Conservation (phyloP, 2,113 vertebrate genomes). For the Brienomyrus longianalis region DNA sequence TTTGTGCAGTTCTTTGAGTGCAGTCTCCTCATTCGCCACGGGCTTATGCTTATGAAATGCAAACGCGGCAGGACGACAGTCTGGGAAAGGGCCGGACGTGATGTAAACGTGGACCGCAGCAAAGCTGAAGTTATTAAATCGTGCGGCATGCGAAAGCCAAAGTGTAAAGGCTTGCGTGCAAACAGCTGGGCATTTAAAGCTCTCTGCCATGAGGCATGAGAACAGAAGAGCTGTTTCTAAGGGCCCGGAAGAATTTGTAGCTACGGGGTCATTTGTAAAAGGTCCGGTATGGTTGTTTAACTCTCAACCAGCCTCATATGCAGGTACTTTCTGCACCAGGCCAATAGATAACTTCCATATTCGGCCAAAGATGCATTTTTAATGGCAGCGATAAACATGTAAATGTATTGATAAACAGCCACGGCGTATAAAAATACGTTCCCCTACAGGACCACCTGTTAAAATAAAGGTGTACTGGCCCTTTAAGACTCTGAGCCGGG, state of each 20-base stretch:
- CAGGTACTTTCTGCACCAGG: background rate
- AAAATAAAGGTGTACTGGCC: background rate
- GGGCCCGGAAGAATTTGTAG: background rate
- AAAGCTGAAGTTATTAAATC: background rate
- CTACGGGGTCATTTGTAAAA: background rate
- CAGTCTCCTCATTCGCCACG: background rate
- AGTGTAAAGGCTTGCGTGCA: background rate
- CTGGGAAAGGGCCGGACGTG: background rate
- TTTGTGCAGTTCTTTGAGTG: background rate
- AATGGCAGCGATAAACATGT: background rate
- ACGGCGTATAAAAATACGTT: background rate
- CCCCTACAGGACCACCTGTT: background rate
- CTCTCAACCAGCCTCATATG: background rate
- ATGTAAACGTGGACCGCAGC: background rate
- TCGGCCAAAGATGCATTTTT: background rate
- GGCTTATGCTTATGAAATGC: background rate
- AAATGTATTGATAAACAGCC: background rate
- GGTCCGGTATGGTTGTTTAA: background rate
- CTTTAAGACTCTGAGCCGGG: slow-evolving; percentile 11
- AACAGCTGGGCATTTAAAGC: background rate
- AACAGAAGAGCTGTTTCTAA: background rate
- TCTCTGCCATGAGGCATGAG: too few species aligned
- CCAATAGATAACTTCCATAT: background rate
- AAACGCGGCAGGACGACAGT: background rate
- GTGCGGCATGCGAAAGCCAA: background rate